Base-by-base conservation (phyloP, 2,113 vertebrate species). In the Cyprinodon brontotheroides region DNA sequence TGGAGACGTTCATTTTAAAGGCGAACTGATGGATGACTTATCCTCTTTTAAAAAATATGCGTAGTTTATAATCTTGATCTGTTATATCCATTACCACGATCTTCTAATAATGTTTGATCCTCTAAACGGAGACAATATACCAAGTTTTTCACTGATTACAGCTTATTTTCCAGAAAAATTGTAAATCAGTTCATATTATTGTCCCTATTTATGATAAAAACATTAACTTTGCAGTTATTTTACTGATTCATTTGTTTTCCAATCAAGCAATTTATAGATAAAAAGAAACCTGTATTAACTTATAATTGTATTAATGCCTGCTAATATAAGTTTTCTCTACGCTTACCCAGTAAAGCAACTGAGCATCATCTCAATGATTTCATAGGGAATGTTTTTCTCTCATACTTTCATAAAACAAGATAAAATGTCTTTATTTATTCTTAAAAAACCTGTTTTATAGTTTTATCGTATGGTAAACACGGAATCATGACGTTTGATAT, bases 1-100 rank as follows among this genome's bases (percentile, higher is more conserved):
- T 68, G 80, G 80, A 87, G 83, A 75, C 82, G 80, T 84, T 80
- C 76, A 67, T 90, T 85, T 88, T 78, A 68, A 79, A 70, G 87
- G 76, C 74, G 77, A 87, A 83, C 50, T 87, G 78, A 90, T 88
- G 81, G 87, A 81, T 86, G 83, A 90, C 86, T 84, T 86, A 85
- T 91, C 81, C 78, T 79, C 68, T 76, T 29, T 84, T 84, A 88
- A 84, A 77, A 83, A 79, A 88, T 84, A 77, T 85, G 75, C 84
- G 74, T 78, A 76, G 81, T 82, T 47, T 76, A 85, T 87, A 87
- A 89, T 74, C 65, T 68, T 88, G 79, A 86, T 87, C 82, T 81
- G 65, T 70, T 45, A 14, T 53, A 70, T 69, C 80, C 83, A 87
- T 88, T 90, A 91, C 70, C 73, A 65, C 77, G 80, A 86, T 82